These are phyloP conservation scores for Gallinago media DNA, from an alignment of 2,113 vertebrate species.

Conservation along the genomic window DNA sequence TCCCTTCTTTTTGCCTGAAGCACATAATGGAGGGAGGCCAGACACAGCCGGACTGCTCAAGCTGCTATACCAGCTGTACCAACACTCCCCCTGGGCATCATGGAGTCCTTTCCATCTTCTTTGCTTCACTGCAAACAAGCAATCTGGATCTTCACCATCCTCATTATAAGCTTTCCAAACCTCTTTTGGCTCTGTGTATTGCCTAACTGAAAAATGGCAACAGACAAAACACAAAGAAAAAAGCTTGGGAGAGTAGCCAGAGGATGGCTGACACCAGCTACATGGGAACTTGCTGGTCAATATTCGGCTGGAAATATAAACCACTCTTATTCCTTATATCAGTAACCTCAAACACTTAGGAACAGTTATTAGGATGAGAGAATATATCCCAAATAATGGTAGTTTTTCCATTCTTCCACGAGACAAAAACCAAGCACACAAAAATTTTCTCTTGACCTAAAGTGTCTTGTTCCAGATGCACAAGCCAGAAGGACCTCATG, in stretches of 20 bases:
- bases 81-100: neutral
- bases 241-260: neutral
- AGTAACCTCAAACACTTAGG: neutral
- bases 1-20: neutral
- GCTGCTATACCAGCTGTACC: neutral
- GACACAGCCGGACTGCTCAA: accelerated
- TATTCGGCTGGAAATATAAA: neutral
- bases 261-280: neutral
- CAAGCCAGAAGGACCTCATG: accelerated
- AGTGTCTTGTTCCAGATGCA: neutral
- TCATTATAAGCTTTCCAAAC: neutral
- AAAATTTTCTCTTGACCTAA: neutral
- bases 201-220: neutral
- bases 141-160: neutral
- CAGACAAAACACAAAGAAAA: neutral
- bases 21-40: accelerated
- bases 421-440: neutral
- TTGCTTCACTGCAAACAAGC: neutral
- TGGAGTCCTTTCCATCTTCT: neutral
- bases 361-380: neutral
- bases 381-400: neutral
- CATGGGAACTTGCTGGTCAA: neutral
- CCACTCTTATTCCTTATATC: neutral
- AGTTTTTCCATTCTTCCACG: neutral
- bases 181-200: neutral